Conservation (phyloP, 2,888 invertebrate genomes). For the Anoncus sp. region DNA sequence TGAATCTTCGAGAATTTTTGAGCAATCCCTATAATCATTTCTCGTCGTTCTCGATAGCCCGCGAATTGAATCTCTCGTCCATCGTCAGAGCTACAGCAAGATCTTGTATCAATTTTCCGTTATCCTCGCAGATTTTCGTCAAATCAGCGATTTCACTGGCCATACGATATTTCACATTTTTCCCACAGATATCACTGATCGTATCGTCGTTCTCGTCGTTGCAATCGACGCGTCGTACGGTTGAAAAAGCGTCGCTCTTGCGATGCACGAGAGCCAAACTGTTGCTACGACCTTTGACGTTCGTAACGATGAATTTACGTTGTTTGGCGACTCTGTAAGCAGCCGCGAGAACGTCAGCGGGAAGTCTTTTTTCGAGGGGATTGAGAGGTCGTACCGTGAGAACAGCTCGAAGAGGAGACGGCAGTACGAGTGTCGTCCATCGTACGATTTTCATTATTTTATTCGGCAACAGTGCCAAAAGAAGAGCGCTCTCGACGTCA, state of each 20-base stretch:
- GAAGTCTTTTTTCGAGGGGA: conserved; percentile 92
- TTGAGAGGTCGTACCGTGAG: conserved; percentile 93
- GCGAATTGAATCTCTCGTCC: conserved; percentile 60
- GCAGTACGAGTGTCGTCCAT: conserved; percentile 91
- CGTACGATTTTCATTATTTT: conserved; percentile 90
- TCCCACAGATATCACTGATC: conserved; percentile 53
- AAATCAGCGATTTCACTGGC: conserved; percentile 75
- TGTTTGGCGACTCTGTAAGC: conserved; percentile 93
- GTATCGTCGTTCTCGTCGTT: conserved; percentile 61
- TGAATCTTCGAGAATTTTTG: conserved; percentile 14
- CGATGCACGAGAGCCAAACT: conserved; percentile 69
- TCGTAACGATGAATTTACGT: conserved; percentile 83
- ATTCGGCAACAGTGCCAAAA: conserved; percentile 91
- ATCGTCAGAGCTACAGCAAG: conserved; percentile 69
- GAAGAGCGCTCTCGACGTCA: conserved; percentile 92
- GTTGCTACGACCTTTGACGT: conserved; percentile 74
- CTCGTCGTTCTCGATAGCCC: conserved; percentile 49
- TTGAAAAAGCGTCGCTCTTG: conserved; percentile 71
- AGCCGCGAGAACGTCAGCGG: conserved; percentile 91
- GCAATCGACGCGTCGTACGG: conserved; percentile 60
- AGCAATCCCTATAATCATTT: too few species aligned
- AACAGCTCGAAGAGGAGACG: conserved; percentile 92
- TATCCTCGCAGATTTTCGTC: conserved; percentile 76
- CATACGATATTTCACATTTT: conserved; percentile 64
- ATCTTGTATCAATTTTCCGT: conserved; percentile 76